Conservation (phyloP, 2,797 vertebrate species). For the Amblyopsis hoosieri region DNA sequence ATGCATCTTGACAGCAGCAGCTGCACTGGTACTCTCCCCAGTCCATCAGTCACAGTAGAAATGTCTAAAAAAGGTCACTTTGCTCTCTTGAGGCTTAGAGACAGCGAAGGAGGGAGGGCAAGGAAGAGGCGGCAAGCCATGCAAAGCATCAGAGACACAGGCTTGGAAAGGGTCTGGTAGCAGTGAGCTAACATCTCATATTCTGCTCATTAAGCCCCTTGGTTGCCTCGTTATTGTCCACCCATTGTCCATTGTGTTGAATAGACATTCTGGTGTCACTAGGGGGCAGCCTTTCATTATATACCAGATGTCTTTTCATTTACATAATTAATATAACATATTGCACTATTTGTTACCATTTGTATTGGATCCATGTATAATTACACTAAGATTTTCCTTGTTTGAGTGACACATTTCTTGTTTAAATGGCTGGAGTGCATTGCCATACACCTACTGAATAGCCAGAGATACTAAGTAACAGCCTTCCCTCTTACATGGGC, state of each 20-base stretch:
- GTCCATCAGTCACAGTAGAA: slow-evolving; percentile 48
- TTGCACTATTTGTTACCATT: background rate
- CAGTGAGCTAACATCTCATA: slow-evolving; percentile 31
- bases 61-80: slow-evolving; percentile 62
- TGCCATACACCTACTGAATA: slow-evolving; percentile 1
- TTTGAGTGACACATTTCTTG: no score
- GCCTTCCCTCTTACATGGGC: slow-evolving; percentile 22
- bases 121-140: slow-evolving; percentile 17
- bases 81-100: slow-evolving; percentile 37
- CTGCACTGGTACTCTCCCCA: slow-evolving; percentile 48
- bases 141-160: slow-evolving; percentile 4
- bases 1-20: slow-evolving; percentile 63
- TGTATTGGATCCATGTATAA: no score
- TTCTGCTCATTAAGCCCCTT: slow-evolving; percentile 32
- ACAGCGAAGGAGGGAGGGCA: background rate
- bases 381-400: no score
- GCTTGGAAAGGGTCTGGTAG: slow-evolving; percentile 14
- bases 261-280: slow-evolving; percentile 38
- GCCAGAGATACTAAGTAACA: no score
- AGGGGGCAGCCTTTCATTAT: slow-evolving; percentile 70
- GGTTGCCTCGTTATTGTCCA: slow-evolving; percentile 20
- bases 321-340: slow-evolving; percentile 4
- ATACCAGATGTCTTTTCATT: background rate
- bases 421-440: background rate
- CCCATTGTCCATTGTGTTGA: slow-evolving; percentile 35